Evolutionary conservation across 35 echinoderm and acorn worm species (phyloP).

Genomic region (Chiridota heheva): DNA sequence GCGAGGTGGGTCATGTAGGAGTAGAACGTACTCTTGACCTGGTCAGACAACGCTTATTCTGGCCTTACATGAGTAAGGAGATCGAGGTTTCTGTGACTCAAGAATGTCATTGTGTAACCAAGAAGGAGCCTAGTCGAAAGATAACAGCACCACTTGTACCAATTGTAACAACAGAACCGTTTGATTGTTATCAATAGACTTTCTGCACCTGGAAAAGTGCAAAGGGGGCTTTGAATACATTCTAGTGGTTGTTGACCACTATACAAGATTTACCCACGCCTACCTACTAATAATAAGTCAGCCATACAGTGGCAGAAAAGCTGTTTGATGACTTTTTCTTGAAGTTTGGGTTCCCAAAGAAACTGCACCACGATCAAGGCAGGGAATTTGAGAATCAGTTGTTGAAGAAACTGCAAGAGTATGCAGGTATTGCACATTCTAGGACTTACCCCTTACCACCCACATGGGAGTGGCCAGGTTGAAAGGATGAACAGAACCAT

Average conservation of each 20-base stretch:
- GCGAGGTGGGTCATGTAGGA: constrained; percentile 60
- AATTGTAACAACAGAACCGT: constrained; percentile 2
- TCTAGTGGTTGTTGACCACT: background rate
- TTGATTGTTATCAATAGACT: constrained; percentile 39
- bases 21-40: constrained; percentile 55
- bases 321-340: constrained; percentile 16
- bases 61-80: constrained; percentile 28
- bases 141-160: constrained; percentile 12
- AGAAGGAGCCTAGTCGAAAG: background rate
- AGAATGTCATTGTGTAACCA: background rate
- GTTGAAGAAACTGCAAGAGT: background rate
- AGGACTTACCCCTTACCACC: constrained; percentile 42
- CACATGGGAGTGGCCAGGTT: constrained; percentile 37
- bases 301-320: too few species aligned
- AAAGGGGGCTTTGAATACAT: constrained; percentile 45
- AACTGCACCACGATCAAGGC: constrained; percentile 45
- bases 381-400: constrained; percentile 57
- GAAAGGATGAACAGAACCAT: constrained; percentile 38
- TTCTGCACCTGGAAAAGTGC: constrained; percentile 41
- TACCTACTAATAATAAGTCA: too few species aligned
- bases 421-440: constrained; percentile 7
- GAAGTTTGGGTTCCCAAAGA: constrained; percentile 44
- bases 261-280: too few species aligned
- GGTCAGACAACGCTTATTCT: constrained; percentile 56
- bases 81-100: too few species aligned